phyloP scores from a whole-genome alignment of 2,113 vertebrate species.

The Sylvilagus bachmani region DNA sequence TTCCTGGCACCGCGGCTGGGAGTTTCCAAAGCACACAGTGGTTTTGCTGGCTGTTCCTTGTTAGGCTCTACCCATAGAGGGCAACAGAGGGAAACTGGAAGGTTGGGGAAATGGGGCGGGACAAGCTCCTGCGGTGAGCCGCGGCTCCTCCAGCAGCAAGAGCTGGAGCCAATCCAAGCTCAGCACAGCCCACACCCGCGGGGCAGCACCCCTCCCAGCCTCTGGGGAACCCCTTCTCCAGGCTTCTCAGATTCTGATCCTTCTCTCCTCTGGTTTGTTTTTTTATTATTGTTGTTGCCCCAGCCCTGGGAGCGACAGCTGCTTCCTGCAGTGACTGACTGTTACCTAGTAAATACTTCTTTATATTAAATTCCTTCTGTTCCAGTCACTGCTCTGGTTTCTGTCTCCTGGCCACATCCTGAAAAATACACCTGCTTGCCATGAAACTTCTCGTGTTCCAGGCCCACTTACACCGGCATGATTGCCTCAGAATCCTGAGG shows the following conservation, averaged over 20 bases:
- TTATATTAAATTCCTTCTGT: slow-evolving; percentile 47
- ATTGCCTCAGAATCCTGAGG: not conserved
- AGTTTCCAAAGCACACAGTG: not conserved
- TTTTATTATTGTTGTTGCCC: too few species aligned
- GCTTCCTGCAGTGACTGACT: not conserved
- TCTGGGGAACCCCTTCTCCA: not conserved
- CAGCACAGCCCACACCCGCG: too few species aligned
- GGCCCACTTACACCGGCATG: not conserved
- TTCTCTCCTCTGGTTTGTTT: not conserved
- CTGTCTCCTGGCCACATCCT: slow-evolving; percentile 24
- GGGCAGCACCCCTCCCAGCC: not conserved
- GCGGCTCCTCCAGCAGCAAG: not conserved
- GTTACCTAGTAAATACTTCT: slow-evolving; percentile 19
- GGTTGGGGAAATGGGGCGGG: not conserved
- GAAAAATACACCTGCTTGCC: not conserved
- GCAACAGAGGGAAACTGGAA: slow-evolving; percentile 50
- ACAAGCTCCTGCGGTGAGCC: not conserved
- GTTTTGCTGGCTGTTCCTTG: not conserved
- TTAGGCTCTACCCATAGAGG: slow-evolving; percentile 50
- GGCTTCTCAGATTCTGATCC: not conserved
- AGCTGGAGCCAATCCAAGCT: not conserved
- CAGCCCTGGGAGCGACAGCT: not conserved
- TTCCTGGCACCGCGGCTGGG: slow-evolving; percentile 24
- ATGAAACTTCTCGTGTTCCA: slow-evolving; percentile 36
- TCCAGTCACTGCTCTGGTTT: not conserved